Base-by-base conservation (phyloP, 2,113 vertebrate species). In the Clarias batrachus region DNA sequence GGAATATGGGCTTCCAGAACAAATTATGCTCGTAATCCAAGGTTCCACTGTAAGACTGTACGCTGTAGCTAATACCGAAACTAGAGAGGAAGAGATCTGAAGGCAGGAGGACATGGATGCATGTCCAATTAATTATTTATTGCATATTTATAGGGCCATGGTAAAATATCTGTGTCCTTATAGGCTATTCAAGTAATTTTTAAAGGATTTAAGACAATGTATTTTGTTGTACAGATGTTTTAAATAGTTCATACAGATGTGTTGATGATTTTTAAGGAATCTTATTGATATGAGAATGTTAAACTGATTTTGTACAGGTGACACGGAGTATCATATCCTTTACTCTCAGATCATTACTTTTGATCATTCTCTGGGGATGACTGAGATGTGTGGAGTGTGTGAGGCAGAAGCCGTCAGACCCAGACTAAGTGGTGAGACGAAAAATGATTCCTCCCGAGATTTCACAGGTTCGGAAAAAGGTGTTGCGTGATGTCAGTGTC, bases 341-440 rank as follows among this genome's bases (percentile, higher is more conserved):
- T 76, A 52, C 33, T 41, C 59, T 11, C 1, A 10, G 71, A 76
- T 77, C 71, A 77, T 85, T 85, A 77, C 71, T 74, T 74, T 85
- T 62, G 71, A 76, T 77, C 5, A 63, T 85, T 84, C 70, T 37
- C 19, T 16, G 25, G 70, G 76, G 70, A 25, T 41, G 57, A 27
- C 30, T 84, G 56, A 41, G 59, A 57, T 60, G 56, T 76, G 56
- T 25, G 19, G 57, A 41, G 57, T 30, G 70, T 30, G 63, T n/a
- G 68, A 25, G 56, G 70, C 33, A 56, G 70, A 76, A 23, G 82
- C 62, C 19, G 37, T 33, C 68, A 60, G 33, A 74, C 33, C 21
- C 68, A 73, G 37, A 48, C 70, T n/a, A 73, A 73, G 70, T 10
- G 19, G 54, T 74, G 70, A 84, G 68, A 48, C 30, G 48, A 37